Conservation (phyloP, 2,113 vertebrate genomes). For the Paramormyrops kingsleyae region DNA sequence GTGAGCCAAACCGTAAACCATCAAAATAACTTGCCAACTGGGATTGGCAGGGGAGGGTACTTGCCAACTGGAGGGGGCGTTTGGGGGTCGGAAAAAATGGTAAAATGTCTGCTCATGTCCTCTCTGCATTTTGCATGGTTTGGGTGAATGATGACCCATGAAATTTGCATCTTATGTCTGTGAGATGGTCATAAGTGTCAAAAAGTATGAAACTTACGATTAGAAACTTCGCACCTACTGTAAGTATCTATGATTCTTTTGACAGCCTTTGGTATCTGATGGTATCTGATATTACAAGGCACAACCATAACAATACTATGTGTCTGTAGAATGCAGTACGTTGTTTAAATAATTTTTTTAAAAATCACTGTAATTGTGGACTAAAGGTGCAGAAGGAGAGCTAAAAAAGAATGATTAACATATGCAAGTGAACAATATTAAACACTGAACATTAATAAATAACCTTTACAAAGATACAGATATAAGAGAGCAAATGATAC, state of each 20-base stretch:
- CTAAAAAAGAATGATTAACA: not conserved
- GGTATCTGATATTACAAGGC: not conserved
- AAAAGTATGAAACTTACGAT: not conserved
- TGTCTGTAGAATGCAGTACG: not conserved
- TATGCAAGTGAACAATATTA: not conserved
- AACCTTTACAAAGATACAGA: not conserved
- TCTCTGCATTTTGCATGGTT: not conserved
- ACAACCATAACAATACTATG: not conserved
- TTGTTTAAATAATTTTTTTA: not conserved
- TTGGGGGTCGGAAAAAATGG: not conserved
- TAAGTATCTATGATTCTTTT: not conserved
- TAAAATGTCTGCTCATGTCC: not conserved
- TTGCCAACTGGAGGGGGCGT: not conserved
- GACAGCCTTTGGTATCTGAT: not conserved
- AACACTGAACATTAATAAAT: not conserved
- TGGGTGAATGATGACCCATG: not conserved
- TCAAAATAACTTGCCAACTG: not conserved
- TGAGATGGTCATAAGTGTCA: not conserved
- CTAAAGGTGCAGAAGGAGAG: not conserved
- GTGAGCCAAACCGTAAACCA: not conserved
- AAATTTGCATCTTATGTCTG: not conserved
- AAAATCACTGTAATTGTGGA: not conserved
- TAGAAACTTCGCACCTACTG: not conserved
- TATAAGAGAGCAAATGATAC: not conserved
- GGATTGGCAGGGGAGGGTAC: too few species aligned